These are phyloP conservation scores for Mesorhabditis sp. DNA, from an alignment of 2,888 invertebrate genomes.

Conservation along the genomic window DNA sequence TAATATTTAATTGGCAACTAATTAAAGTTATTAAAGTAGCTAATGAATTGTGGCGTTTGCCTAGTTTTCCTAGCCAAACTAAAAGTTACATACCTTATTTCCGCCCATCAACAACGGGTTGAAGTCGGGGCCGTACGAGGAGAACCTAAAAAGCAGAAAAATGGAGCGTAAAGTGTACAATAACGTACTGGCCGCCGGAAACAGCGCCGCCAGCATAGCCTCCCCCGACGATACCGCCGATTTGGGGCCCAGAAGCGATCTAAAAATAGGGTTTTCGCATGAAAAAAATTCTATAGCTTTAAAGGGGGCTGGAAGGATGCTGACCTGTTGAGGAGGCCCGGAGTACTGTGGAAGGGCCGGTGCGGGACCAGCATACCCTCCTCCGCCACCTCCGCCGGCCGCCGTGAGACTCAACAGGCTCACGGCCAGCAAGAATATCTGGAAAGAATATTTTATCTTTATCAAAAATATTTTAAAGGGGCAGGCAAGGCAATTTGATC, in stretches of 20 bases:
- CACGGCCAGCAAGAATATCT: neutral
- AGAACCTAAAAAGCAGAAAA: neutral
- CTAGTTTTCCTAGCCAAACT: neutral
- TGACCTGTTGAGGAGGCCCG: neutral
- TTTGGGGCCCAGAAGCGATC: neutral
- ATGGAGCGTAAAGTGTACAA: neutral
- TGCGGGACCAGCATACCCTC: neutral
- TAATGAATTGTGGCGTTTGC: neutral
- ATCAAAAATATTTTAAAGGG: too few species aligned
- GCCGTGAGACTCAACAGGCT: neutral
- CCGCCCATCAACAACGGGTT: conserved; percentile 40
- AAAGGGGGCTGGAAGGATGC: neutral
- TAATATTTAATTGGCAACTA: too few species aligned
- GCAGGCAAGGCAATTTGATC: too few species aligned
- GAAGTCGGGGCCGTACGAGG: conserved; percentile 32
- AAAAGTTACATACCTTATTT: conserved; percentile 8
- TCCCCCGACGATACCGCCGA: conserved; percentile 16
- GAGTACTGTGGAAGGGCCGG: conserved; percentile 6
- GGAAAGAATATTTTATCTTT: too few species aligned
- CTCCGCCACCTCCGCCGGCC: neutral
- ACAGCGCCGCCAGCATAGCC: conserved; percentile 11
- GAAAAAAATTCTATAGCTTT: too few species aligned
- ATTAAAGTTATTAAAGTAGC: neutral
- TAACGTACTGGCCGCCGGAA: conserved; percentile 1
- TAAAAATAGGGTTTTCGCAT: too few species aligned